Base-by-base conservation (phyloP, 2,113 vertebrate species). In the Neolamprologus sp. region DNA sequence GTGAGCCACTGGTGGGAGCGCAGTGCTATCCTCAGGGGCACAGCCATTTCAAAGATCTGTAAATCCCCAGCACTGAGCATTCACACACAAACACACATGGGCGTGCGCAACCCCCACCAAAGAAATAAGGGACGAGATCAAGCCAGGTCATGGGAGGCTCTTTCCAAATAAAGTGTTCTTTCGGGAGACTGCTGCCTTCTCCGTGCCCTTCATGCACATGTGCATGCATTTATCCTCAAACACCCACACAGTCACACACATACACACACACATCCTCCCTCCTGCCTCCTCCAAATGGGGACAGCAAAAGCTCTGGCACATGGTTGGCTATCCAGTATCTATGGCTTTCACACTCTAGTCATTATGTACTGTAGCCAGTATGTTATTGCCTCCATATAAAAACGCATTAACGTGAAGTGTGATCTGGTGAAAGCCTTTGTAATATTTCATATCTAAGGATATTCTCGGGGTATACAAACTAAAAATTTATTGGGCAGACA, bases 101-200 rank as follows among this genome's bases (percentile, higher is more conserved):
- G 10, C 68, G 71, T 17, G 26, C 81, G 40, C 87, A 89, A 57
- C 63, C 86, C 87, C 91, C 60, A 68, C 53, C 1, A 4, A 88
- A 83, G 87, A 90, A 80, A 88, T 35, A 75, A 83, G 86, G 49
- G 78, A 81, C 26, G 12, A 93, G 92, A 94, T 94, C 92, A 95
- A 87, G 85, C 80, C 49, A 81, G 94, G 94, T 95, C 95, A 91
- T 71, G 91, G 89, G 91, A 95, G 83, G 86, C 73, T 89, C 58
- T 86, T 87, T 83, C 81, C 80, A 89, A 88, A 94, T 91, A 85
- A 91, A 92, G 81, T 79, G 82, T 88, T 91, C 87, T 87, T 90
- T 84, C 2, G 85, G 87, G 90, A 93, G 78, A 92, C 84, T 42
- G 88, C 88, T 87, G 84, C 58, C 84, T 92, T 85, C 84, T 84